Base-by-base conservation (phyloP, 1,140 invertebrate genomes). In the Thrips palmi region DNA sequence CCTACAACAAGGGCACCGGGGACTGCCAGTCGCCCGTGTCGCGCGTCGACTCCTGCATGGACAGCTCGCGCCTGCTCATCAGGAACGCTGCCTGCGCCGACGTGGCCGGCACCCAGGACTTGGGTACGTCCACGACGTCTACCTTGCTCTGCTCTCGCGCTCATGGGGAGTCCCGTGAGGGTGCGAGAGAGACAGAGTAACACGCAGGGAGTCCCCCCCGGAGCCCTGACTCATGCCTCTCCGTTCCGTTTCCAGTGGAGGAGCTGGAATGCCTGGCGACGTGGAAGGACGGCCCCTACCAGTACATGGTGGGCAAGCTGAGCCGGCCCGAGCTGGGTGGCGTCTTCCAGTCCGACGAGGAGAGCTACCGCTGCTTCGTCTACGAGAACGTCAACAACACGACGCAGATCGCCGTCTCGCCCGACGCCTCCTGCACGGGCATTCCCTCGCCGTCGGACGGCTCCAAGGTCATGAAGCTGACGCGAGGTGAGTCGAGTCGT, bases 331-430 rank as follows among this genome's bases (percentile, higher is more conserved):
- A 54, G 49, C 53, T 63, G 22, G 77, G 83, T 61, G 75, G 74
- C 53, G 79, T 85, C 58, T 79, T 79, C 25, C 80, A 79, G 39
- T 81, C 79, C 45, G 85, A 87, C 59, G 85, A 91, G 57, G 86
- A 91, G 56, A 71, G 80, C 39, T 92, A 86, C 59, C 67, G 86
- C 42, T 91, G 87, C 64, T 92, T 89, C 62, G 82, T 91, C 24
- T 87, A 83, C 59, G 83, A 87, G 59, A 56, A 55, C 0, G 56
- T 55, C 31, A 57, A 59, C 35, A 49, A 52, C 11, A 60, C 25
- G 70, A 64, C 24, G 64, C 71, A 23, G 71, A 81, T 52, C 83
- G 52, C 70, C 39, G 51, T 88, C 59, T 85, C 80, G 34, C 84
- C 82, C 7, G 70, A 74, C 43, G 66, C 70, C 2, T 68, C 66